Conservation (phyloP, 2,113 vertebrate species). For the Rhineura floridana region DNA sequence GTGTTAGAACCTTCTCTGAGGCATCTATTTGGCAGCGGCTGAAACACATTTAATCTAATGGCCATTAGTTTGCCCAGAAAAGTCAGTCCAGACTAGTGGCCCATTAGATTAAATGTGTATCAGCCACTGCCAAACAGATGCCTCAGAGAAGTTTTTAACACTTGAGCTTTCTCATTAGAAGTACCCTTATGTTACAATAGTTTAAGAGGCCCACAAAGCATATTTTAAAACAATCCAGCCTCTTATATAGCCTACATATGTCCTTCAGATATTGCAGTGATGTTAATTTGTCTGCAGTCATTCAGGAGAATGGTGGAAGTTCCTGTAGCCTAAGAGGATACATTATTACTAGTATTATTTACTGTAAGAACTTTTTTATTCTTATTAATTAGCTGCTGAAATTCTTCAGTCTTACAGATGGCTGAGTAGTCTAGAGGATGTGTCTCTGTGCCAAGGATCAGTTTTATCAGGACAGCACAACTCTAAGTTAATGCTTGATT, state of each 20-base stretch:
- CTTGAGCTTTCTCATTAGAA: not conserved
- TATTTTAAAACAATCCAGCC: not conserved
- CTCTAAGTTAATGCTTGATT: conserved; percentile 21
- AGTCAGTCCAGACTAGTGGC: not conserved
- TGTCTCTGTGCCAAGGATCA: conserved; percentile 36
- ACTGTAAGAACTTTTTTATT: conserved; percentile 18
- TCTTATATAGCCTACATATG: not conserved
- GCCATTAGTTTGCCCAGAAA: no score
- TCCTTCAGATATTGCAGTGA: not conserved
- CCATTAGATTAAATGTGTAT: not conserved
- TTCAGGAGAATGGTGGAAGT: not conserved
- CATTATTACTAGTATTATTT: conserved; percentile 7
- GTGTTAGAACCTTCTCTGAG: no score
- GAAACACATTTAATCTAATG: no score
- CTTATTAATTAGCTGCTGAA: not conserved
- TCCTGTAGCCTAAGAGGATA: not conserved
- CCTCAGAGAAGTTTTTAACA: not conserved
- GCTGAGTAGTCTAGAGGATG: conserved; percentile 27
- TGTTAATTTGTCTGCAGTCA: not conserved
- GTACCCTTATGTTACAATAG: not conserved
- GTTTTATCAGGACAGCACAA: conserved; percentile 20
- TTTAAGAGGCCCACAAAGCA: not conserved
- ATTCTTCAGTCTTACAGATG: conserved; percentile 19
- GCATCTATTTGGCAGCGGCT: no score
- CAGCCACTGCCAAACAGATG: not conserved